These are phyloP conservation scores for Triops cancriformis DNA, from an alignment of 1,140 invertebrate genomes.

Conservation along the genomic window DNA sequence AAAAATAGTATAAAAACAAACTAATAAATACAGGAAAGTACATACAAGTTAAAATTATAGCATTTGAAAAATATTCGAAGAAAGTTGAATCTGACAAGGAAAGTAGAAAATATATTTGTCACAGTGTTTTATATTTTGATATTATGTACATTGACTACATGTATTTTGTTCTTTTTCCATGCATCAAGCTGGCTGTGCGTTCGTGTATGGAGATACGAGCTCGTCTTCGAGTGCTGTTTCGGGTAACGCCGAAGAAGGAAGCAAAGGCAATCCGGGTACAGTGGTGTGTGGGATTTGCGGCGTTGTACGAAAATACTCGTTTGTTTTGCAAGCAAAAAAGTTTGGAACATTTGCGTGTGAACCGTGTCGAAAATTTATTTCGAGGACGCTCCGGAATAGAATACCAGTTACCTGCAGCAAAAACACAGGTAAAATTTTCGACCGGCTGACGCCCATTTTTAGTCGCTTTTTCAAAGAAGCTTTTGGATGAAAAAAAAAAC, in stretches of 20 bases:
- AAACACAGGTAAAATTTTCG: not conserved
- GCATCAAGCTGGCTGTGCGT: constrained; percentile 31
- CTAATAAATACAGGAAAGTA: too few species aligned
- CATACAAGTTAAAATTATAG: too few species aligned
- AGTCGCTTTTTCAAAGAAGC: too few species aligned
- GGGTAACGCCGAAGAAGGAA: not conserved
- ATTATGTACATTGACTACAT: too few species aligned
- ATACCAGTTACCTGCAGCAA: constrained; percentile 14
- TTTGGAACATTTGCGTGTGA: constrained; percentile 77
- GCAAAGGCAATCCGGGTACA: constrained; percentile 44
- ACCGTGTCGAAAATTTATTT: constrained; percentile 75
- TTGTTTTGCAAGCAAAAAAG: constrained; percentile 65
- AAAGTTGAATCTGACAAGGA: too few species aligned
- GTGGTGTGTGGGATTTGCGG: constrained; percentile 71
- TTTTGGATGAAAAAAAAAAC: too few species aligned
- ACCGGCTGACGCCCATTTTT: too few species aligned
- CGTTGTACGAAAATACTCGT: constrained; percentile 62
- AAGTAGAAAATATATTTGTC: too few species aligned
- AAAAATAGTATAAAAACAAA: too few species aligned
- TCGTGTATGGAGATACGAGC: constrained; percentile 38
- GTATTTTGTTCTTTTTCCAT: constrained; percentile 22
- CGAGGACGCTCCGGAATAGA: constrained; percentile 35
- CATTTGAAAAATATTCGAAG: too few species aligned
- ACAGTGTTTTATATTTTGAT: too few species aligned
- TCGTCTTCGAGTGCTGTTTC: constrained; percentile 33